phyloP scores from a whole-genome alignment of 2,113 vertebrate species.

The Pollachius pollachius region DNA sequence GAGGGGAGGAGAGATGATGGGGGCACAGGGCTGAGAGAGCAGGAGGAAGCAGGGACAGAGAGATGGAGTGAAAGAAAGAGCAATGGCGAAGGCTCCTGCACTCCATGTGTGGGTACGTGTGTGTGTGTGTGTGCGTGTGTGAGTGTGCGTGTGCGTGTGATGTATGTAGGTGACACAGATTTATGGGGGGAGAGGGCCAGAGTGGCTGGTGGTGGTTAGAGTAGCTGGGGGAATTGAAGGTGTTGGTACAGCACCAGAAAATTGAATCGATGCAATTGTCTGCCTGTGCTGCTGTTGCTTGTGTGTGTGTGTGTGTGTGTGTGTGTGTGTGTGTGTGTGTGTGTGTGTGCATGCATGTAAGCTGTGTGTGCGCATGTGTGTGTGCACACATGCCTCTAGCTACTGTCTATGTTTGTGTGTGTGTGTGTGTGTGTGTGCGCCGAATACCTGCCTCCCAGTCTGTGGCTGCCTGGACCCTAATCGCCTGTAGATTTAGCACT shows the following conservation, averaged over 20 bases:
- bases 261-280: constrained; percentile 64
- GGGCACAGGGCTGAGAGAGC: constrained; percentile 54
- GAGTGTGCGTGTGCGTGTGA: constrained; percentile 56
- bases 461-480: constrained; percentile 58
- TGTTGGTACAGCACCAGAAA: constrained; percentile 64
- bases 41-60: constrained; percentile 57
- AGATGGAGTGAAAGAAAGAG: constrained; percentile 26
- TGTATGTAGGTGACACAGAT: constrained; percentile 72
- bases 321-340: constrained; percentile 3
- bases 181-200: constrained; percentile 47
- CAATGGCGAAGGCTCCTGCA: constrained; percentile 45
- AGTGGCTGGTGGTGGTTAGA: constrained; percentile 49
- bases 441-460: constrained; percentile 61
- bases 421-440: constrained; percentile 12
- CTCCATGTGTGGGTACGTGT: constrained; percentile 59
- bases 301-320: constrained; percentile 12
- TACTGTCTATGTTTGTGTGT: constrained; percentile 28
- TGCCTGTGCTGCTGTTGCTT: constrained; percentile 25
- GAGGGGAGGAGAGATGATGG: constrained; percentile 32
- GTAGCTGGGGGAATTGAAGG: constrained; percentile 43
- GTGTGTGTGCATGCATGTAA: not conserved
- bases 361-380: not conserved
- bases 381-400: not conserved
- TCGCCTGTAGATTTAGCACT: constrained; percentile 69
- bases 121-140: constrained; percentile 39